Percentiles rank a stretch among this genome's conserved stretches.
Conservation (phyloP, 2,113 vertebrate species). For the Hystrix cristata region DNA sequence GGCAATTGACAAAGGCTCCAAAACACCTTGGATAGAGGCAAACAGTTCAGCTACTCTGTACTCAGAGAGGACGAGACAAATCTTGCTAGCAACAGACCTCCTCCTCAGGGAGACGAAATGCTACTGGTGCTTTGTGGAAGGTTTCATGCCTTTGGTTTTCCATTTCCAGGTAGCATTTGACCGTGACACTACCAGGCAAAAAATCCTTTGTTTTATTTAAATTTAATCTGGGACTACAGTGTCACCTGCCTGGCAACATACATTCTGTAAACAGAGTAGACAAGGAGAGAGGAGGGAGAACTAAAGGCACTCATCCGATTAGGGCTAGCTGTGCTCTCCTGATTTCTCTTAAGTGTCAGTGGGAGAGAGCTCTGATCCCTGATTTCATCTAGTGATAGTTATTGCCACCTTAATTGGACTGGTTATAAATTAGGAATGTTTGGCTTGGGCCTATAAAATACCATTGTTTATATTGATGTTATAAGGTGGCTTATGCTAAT, state of each 20-base stretch:
- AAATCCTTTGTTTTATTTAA: neutral
- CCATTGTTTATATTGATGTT: conserved; percentile 22
- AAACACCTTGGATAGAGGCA: neutral
- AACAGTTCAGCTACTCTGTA: neutral
- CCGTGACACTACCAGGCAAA: neutral
- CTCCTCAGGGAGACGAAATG: neutral
- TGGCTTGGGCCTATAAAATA: neutral
- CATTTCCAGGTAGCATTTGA: neutral
- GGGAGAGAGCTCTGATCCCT: neutral
- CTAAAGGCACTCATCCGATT: neutral
- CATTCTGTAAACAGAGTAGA: neutral
- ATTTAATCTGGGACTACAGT: neutral
- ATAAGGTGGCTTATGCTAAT: conserved; percentile 12
- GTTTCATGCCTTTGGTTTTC: conserved; percentile 19
- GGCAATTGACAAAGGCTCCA: conserved; percentile 6
- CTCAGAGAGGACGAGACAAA: neutral
- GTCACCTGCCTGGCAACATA: neutral
- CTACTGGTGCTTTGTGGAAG: neutral
- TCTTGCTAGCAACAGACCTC: neutral
- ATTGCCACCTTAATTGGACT: conserved; percentile 30
- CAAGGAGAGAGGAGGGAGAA: neutral
- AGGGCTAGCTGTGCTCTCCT: neutral
- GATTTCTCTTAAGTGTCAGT: neutral
- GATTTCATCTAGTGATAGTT: conserved; percentile 27
- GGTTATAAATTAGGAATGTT: conserved; percentile 1